These are phyloP conservation scores for Ericerus pela DNA, from an alignment of 1,140 invertebrate species.

Conservation along the genomic window DNA sequence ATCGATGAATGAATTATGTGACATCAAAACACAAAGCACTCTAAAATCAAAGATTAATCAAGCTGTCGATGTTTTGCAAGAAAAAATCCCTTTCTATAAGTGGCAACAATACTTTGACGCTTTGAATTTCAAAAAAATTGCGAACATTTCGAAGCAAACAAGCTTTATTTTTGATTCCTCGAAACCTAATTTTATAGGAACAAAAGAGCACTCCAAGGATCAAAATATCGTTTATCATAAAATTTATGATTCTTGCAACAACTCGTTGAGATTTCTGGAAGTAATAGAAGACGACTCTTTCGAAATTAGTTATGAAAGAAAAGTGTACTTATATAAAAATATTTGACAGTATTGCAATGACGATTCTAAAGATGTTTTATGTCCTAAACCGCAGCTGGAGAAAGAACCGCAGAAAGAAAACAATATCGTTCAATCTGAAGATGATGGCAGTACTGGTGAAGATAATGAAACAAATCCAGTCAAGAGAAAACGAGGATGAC, in stretches of 20 bases:
- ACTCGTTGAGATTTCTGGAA: constrained; percentile 7
- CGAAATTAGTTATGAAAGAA: constrained; percentile 5
- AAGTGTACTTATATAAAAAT: constrained; percentile 14
- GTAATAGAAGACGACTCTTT: neutral
- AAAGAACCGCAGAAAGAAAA: too few relatives aligned
- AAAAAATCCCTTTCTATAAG: constrained; percentile 13
- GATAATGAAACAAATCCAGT: too few relatives aligned
- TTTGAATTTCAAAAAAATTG: constrained; percentile 12
- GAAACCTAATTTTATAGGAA: constrained; percentile 6
- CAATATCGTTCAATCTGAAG: too few relatives aligned
- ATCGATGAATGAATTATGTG: constrained; percentile 14
- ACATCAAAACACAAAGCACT: constrained; percentile 10
- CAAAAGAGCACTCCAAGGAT: constrained; percentile 3
- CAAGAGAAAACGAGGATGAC: too few relatives aligned
- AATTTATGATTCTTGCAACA: constrained; percentile 2
- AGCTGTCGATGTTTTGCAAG: constrained; percentile 7
- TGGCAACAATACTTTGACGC: constrained; percentile 11
- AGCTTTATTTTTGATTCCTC: constrained; percentile 10
- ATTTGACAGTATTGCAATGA: constrained; percentile 14
- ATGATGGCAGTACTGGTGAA: too few relatives aligned
- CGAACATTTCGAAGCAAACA: constrained; percentile 10
- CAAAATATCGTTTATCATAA: neutral
- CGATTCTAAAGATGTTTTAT: too few relatives aligned
- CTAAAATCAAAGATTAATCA: constrained; percentile 12
- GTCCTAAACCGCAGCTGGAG: too few relatives aligned